A percentile compares a stretch with the other conserved stretches of the same genome.
Evolutionary conservation across 2,113 vertebrate genomes (phyloP).

Genomic region (Pedionomus torquatus): DNA sequence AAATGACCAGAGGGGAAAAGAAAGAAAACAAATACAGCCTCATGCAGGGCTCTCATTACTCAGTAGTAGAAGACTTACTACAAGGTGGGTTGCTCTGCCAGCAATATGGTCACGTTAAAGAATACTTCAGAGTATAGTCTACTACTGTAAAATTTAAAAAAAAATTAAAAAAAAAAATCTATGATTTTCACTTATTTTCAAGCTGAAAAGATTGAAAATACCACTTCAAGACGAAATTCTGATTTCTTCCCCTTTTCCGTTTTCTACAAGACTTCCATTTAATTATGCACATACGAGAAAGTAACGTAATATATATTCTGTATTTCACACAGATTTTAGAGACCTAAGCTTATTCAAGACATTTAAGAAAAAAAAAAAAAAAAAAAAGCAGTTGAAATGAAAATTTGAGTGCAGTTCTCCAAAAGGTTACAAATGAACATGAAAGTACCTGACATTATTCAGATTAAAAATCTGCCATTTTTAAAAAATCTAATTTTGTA

Average conservation of each 20-base stretch:
- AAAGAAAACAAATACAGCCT: background rate
- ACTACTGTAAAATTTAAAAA: background rate
- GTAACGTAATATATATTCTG: background rate
- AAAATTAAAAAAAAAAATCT: background rate
- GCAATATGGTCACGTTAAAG: background rate
- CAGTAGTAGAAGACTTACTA: background rate
- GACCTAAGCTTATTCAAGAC: background rate
- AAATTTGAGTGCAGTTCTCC: background rate
- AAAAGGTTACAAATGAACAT: background rate
- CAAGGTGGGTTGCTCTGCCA: background rate
- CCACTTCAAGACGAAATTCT: background rate
- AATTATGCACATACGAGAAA: background rate
- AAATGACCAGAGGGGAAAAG: background rate
- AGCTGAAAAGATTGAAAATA: background rate
- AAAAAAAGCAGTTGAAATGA: background rate
- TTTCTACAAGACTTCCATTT: background rate
- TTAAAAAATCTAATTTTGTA: background rate
- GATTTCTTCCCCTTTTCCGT: background rate
- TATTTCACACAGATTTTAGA: background rate
- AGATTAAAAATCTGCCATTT: background rate
- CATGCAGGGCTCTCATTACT: background rate
- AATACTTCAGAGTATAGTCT: background rate
- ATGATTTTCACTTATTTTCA: background rate
- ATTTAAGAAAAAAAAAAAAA: background rate
- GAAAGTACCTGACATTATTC: background rate